phyloP scores from a whole-genome alignment of 2,113 vertebrate genomes.

The Osmerus mordax region DNA sequence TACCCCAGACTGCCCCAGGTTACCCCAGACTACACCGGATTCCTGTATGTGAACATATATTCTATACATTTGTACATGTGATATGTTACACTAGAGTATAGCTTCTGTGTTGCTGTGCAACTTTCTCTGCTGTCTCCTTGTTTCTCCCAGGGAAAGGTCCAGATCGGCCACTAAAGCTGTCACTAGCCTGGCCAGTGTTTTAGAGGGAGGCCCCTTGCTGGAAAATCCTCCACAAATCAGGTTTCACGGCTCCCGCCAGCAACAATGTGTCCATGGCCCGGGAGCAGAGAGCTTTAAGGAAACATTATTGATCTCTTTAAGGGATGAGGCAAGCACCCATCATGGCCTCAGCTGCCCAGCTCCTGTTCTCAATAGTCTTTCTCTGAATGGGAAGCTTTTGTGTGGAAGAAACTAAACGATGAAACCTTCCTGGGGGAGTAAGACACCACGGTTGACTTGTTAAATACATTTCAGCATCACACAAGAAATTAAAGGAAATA shows the following conservation, averaged over 20 bases:
- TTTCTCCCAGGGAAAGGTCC: neutral
- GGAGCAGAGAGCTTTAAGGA: constrained; percentile 22
- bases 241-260: constrained; percentile 35
- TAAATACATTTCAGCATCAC: too few relatives aligned
- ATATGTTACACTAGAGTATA: neutral
- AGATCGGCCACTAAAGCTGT: constrained; percentile 28
- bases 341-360: constrained; percentile 12
- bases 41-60: too few relatives aligned
- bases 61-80: too few relatives aligned
- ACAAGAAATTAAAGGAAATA: too few relatives aligned
- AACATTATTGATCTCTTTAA: constrained; percentile 37
- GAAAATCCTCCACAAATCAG: constrained; percentile 44
- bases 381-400: constrained; percentile 25
- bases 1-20: too few relatives aligned
- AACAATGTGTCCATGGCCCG: constrained; percentile 25
- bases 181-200: constrained; percentile 42
- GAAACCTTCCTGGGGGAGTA: constrained; percentile 11
- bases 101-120: neutral
- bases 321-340: constrained; percentile 26
- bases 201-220: constrained; percentile 26
- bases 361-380: constrained; percentile 1
- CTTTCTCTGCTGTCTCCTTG: constrained; percentile 7
- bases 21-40: too few relatives aligned
- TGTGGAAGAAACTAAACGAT: constrained; percentile 3
- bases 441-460: neutral